Evolutionary conservation across 2,888 invertebrate species (phyloP).

Genomic region (Synanthedon andrenaeformis): DNA sequence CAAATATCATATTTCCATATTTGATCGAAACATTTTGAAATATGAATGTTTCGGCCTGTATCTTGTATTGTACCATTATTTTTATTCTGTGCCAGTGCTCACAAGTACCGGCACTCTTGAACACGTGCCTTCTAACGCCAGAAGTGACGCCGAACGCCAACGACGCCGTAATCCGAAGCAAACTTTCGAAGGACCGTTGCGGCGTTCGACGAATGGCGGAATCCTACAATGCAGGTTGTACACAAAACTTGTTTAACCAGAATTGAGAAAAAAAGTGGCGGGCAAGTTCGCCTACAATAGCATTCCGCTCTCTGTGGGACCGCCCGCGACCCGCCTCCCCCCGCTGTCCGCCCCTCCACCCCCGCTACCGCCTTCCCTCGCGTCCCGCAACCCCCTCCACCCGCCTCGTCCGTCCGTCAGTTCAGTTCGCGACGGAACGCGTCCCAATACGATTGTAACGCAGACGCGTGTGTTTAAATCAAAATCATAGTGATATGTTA

Average conservation of each 20-base stretch:
- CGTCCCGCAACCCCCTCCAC: conserved; percentile 12
- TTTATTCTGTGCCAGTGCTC: too few relatives aligned
- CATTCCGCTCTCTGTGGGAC: conserved; percentile 48
- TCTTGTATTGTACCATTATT: too few relatives aligned
- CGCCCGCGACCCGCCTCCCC: conserved; percentile 51
- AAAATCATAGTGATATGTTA: conserved; percentile 21
- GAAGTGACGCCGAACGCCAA: too few relatives aligned
- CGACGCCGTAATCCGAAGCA: too few relatives aligned
- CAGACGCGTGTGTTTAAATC: conserved; percentile 10
- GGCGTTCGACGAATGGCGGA: conserved; percentile 63
- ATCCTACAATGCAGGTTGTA: conserved; percentile 70
- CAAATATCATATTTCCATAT: too few relatives aligned
- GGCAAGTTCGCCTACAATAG: conserved; percentile 70
- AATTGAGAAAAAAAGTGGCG: conserved; percentile 64
- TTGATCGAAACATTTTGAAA: too few relatives aligned
- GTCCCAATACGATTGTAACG: conserved; percentile 33
- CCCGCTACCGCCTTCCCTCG: conserved; percentile 9
- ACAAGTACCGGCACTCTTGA: too few relatives aligned
- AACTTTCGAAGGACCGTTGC: conserved; percentile 58
- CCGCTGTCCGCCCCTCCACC: conserved; percentile 17
- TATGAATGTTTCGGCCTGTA: too few relatives aligned
- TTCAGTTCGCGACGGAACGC: conserved; percentile 50
- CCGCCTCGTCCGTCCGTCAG: conserved; percentile 12
- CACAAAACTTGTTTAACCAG: conserved; percentile 70
- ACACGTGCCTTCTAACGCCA: too few relatives aligned